Percentiles rank a stretch among this genome's conserved stretches.
Evolutionary conservation across 2,888 invertebrate species (phyloP).

Genomic region (Tachystola acroxantha): DNA sequence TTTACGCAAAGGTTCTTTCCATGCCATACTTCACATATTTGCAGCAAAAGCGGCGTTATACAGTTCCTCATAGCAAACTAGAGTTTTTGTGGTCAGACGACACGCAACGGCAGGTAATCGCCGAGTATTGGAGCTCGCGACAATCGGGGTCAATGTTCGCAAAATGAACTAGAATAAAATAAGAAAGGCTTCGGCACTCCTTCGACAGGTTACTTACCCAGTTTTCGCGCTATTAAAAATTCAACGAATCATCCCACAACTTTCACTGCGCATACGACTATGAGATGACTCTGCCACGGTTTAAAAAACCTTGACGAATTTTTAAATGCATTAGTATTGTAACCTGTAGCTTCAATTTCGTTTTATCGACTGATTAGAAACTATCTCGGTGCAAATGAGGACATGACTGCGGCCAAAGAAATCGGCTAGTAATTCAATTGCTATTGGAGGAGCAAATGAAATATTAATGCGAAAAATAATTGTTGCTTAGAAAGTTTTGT

Average conservation of each 20-base stretch:
- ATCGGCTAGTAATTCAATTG: conserved; percentile 37
- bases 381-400: conserved; percentile 14
- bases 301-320: no score
- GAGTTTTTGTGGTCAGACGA: conserved; percentile 13
- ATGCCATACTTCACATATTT: neutral
- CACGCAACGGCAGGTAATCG: conserved; percentile 25
- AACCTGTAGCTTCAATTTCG: neutral
- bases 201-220: conserved; percentile 65
- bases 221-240: conserved; percentile 69
- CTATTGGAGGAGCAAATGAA: conserved; percentile 60
- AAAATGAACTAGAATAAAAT: conserved; percentile 62
- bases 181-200: conserved; percentile 65
- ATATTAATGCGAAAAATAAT: conserved; percentile 76
- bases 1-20: neutral
- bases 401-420: conserved; percentile 21
- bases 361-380: neutral
- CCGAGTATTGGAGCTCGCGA: conserved; percentile 24
- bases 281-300: conserved; percentile 13
- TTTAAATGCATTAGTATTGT: no score
- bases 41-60: no score
- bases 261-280: conserved; percentile 56
- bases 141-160: conserved; percentile 55
- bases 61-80: conserved; percentile 2
- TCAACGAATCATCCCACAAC: conserved; percentile 70
- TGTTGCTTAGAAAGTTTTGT: conserved; percentile 76